phyloP scores from a whole-genome alignment of 1,140 invertebrate genomes.

The Ruditapes philippinarum region DNA sequence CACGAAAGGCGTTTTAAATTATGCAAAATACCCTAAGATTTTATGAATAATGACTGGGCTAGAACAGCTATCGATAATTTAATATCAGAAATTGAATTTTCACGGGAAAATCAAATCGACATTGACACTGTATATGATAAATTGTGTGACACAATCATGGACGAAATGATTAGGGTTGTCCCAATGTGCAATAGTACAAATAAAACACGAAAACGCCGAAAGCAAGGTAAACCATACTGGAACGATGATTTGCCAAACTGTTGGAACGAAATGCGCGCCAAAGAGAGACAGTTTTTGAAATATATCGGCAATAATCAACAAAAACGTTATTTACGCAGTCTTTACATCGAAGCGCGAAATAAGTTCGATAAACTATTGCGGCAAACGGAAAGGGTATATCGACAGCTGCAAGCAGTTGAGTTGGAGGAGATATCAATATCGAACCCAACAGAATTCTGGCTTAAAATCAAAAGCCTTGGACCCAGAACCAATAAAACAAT shows the following conservation, averaged over 20 bases:
- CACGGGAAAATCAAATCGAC: neutral
- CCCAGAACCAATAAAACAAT: too few relatives aligned
- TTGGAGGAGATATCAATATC: too few relatives aligned
- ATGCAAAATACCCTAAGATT: neutral
- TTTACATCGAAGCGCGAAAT: too few relatives aligned
- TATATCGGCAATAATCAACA: too few relatives aligned
- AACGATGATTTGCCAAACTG: neutral
- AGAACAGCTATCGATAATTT: neutral
- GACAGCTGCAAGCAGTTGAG: too few relatives aligned
- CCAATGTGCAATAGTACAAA: neutral
- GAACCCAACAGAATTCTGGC: too few relatives aligned
- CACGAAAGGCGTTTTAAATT: conserved; percentile 13
- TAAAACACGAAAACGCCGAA: neutral
- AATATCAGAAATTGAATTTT: neutral
- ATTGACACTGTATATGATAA: conserved; percentile 32
- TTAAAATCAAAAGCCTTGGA: neutral
- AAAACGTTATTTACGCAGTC: too few relatives aligned
- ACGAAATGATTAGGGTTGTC: neutral
- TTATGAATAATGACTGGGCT: neutral
- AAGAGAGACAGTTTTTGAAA: too few relatives aligned
- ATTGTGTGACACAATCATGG: neutral
- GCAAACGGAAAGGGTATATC: too few relatives aligned
- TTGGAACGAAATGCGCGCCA: neutral
- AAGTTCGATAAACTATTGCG: too few relatives aligned
- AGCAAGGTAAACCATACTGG: conserved; percentile 32